phyloP scores from a whole-genome alignment of 2,797 vertebrate genomes.

The Syndactyla subalaris region DNA sequence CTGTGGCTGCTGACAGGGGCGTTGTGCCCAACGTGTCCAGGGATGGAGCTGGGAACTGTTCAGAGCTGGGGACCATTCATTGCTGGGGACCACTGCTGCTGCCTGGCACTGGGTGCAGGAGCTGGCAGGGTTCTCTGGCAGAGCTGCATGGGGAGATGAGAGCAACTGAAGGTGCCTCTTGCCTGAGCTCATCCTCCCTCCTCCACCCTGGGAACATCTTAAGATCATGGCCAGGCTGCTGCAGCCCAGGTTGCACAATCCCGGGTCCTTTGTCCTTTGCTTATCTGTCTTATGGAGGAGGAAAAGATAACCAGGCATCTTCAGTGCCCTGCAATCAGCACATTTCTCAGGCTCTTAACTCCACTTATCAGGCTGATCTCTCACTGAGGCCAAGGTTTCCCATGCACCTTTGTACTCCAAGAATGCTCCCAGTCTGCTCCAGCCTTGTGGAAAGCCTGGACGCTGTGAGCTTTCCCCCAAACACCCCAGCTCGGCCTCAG shows the following conservation, averaged over 20 bases:
- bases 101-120: accelerated
- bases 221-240: not conserved
- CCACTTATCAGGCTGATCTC: conserved; percentile 69
- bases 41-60: not conserved
- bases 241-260: conserved; percentile 50
- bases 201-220: conserved; percentile 24
- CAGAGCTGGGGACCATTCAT: not conserved
- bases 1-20: not conserved
- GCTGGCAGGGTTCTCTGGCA: not conserved
- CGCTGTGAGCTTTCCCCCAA: not conserved
- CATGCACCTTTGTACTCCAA: conserved; percentile 78
- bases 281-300: conserved; percentile 63
- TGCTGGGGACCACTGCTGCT: not conserved
- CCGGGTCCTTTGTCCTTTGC: conserved; percentile 49
- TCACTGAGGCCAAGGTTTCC: conserved; percentile 54
- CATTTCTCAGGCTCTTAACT: conserved; percentile 68
- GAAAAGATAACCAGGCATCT: conserved; percentile 43
- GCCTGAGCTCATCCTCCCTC: not conserved
- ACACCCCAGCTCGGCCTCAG: not conserved
- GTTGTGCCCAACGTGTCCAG: accelerated
- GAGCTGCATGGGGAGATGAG: accelerated
- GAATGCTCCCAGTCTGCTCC: conserved; percentile 63
- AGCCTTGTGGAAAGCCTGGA: not conserved
- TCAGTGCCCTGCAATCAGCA: conserved; percentile 29
- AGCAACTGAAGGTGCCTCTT: not conserved